These are phyloP conservation scores for Odiellus spinosus DNA, from an alignment of 2,888 invertebrate species.

Conservation along the genomic window DNA sequence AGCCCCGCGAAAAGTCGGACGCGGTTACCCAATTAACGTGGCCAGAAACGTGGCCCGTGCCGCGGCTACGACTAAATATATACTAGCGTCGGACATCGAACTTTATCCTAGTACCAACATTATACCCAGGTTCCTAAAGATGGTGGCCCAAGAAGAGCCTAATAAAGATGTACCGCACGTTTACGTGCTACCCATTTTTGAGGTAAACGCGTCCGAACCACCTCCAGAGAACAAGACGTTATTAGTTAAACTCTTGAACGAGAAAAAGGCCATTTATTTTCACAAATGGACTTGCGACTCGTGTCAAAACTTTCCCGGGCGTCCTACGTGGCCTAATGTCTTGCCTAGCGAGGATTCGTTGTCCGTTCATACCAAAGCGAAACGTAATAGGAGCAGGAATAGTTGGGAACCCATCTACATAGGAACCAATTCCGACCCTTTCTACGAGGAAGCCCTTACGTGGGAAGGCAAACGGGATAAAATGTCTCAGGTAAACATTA, in stretches of 20 bases:
- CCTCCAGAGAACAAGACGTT: conserved; percentile 45
- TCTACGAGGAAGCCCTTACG: conserved; percentile 76
- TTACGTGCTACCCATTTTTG: conserved; percentile 75
- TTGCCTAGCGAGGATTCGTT: conserved; percentile 12
- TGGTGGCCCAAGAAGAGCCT: not conserved
- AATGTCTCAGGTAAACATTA: conserved; percentile 69
- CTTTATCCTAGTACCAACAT: conserved; percentile 17
- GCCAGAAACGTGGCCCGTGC: conserved; percentile 16
- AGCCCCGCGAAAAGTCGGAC: not conserved
- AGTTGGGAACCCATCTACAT: conserved; percentile 84
- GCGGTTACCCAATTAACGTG: conserved; percentile 18
- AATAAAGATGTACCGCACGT: conserved; percentile 39
- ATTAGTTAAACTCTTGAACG: conserved; percentile 47
- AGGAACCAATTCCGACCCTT: conserved; percentile 64
- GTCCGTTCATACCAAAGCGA: conserved; percentile 35
- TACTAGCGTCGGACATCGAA: conserved; percentile 18
- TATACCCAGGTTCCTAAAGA: conserved; percentile 9
- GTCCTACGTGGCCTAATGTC: conserved; percentile 16
- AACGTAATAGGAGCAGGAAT: conserved; percentile 32
- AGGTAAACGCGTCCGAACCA: conserved; percentile 38
- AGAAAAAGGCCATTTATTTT: conserved; percentile 70
- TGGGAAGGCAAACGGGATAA: conserved; percentile 93
- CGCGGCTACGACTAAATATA: conserved; percentile 12
- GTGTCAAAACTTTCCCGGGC: conserved; percentile 47
- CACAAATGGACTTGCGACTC: conserved; percentile 76